Base-by-base conservation (phyloP, 35 echinoderm and acorn worm genomes). In the Lytechinus variegatus region DNA sequence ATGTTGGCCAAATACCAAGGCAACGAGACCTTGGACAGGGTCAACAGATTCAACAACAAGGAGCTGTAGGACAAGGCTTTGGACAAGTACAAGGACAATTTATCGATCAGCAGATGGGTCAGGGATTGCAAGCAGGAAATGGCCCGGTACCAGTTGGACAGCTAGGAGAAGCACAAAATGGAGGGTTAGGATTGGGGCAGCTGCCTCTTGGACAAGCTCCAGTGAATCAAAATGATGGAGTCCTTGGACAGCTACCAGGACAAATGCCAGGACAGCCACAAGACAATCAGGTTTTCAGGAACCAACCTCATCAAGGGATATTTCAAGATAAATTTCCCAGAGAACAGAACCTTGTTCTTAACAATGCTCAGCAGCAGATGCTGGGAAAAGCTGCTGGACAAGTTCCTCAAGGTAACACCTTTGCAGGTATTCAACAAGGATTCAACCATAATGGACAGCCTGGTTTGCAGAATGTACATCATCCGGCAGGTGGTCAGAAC, bases 41-140 rank as follows among this genome's bases (percentile, higher is more conserved):
- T 10, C 88, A 90, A 33, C 9, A 14, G 28, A 13, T 56, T 8
- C 53, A 54, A 54, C 92, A 14, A 27, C 54, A n/a, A 55, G 54
- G 52, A 19, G 4, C 21, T 10, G 28, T 52, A 52, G 88, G 88
- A 16, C 88, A 90, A 90, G 88, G 53, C 57, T 54, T 55, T 2
- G 92, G 92, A 54, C 92, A 93, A 27, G 92, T n/a, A 28, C 54
- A 93, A 27, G 92, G 55, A 28, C 54, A 93, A 93, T 12, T 93
- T 57, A 12, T 93, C 24, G 55, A 27, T 57, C 92, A 93, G 57
- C 92, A 55, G 54, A 5, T 79, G 12, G 92, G 52, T 24, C 92
- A 93, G 28, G 29, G 53, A 54, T 54, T 55, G 11, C 27, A 11
- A 54, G 16, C 16, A 90, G 88, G 88, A 33, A 79, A 79, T 24